A percentile compares a stretch with the other conserved stretches of the same genome.
These are phyloP conservation scores for Hipposideros larvatus DNA, from an alignment of 2,797 vertebrate species.

Conservation along the genomic window DNA sequence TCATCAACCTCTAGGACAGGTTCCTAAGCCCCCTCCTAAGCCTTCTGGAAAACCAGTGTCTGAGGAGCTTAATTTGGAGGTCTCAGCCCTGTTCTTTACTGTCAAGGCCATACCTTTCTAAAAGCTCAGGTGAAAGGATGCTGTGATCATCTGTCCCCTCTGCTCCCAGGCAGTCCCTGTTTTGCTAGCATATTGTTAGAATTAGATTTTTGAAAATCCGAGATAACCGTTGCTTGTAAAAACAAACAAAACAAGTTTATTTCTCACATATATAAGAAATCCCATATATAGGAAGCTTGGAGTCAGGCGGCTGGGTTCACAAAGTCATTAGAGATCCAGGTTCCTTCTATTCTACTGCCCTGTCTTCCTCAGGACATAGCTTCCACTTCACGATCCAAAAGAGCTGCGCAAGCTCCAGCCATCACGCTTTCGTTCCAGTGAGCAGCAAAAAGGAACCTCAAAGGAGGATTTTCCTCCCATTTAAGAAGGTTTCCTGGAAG, in stretches of 20 bases:
- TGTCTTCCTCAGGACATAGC: background rate
- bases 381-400: background rate
- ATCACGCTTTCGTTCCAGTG: background rate
- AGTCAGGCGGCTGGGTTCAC: background rate
- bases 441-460: background rate
- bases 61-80: background rate
- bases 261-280: background rate
- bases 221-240: background rate
- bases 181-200: background rate
- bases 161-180: background rate
- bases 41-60: background rate
- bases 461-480: background rate
- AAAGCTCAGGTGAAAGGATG: background rate
- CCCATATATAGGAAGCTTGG: background rate
- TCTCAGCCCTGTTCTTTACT: background rate
- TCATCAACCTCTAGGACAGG: background rate
- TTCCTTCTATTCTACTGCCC: background rate
- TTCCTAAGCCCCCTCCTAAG: background rate
- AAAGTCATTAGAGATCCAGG: background rate
- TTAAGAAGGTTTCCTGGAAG: background rate
- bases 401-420: background rate
- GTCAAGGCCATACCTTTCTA: background rate
- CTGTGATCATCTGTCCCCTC: background rate
- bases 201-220: slow-evolving; percentile 16
- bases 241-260: background rate